Evolutionary conservation across 2,888 invertebrate species (phyloP).

Genomic region (Resseliella maxima): DNA sequence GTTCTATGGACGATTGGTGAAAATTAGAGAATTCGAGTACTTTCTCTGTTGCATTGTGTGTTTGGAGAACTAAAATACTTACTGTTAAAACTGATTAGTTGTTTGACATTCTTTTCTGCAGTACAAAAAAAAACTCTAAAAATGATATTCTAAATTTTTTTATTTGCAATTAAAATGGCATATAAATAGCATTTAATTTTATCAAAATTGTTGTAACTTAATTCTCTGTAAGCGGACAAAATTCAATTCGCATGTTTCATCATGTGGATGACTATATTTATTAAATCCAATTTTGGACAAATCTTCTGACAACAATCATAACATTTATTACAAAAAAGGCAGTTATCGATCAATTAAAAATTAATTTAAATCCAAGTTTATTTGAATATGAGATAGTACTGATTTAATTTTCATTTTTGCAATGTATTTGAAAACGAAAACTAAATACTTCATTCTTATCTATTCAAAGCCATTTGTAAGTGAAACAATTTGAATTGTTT

Average conservation of each 20-base stretch:
- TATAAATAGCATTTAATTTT: background rate
- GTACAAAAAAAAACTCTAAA: background rate
- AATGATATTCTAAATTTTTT: background rate
- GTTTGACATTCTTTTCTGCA: background rate
- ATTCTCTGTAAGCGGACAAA: background rate
- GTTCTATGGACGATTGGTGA: no score
- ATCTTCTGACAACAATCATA: slow-evolving; percentile 21
- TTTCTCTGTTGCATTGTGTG: no score
- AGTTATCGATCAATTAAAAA: background rate
- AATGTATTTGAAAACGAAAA: background rate
- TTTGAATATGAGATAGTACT: background rate
- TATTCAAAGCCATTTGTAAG: no score
- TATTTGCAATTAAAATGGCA: background rate
- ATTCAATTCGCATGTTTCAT: background rate
- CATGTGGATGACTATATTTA: background rate
- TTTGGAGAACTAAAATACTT: no score
- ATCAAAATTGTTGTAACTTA: background rate
- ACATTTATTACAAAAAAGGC: slow-evolving; percentile 10
- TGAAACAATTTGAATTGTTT: no score
- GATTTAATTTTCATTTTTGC: background rate
- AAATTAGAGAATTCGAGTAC: no score
- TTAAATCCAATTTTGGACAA: background rate
- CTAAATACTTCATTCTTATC: no score
- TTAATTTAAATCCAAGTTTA: background rate
- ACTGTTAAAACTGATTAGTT: no score